phyloP scores from a whole-genome alignment of 1,140 invertebrate species.

The Platyscapa corneri region DNA sequence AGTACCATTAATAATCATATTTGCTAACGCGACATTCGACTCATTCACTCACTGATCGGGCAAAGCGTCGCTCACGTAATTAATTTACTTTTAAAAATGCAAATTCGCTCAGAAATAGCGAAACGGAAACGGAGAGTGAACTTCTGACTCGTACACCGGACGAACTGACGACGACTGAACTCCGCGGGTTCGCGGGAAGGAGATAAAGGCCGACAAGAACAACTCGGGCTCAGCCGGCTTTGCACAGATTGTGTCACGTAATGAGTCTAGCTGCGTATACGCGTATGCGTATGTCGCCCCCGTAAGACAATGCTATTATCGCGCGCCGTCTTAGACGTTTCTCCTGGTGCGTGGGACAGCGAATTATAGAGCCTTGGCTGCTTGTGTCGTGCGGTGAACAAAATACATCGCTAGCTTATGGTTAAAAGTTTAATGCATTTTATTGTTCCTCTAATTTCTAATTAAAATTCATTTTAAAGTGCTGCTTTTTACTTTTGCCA shows the following conservation, averaged over 20 bases:
- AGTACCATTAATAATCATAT: no score
- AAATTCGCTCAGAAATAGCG: background rate
- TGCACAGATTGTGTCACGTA: conserved; percentile 66
- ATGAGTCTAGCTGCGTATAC: conserved; percentile 57
- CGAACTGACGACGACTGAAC: conserved; percentile 67
- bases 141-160: conserved; percentile 48
- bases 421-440: no score
- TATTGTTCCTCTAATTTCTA: no score
- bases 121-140: background rate
- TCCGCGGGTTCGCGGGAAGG: background rate
- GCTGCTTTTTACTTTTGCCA: no score
- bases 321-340: background rate
- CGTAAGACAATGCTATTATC: conserved; percentile 69
- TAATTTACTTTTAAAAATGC: no score
- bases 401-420: no score
- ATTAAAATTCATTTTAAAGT: no score
- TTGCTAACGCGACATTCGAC: no score
- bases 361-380: background rate
- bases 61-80: background rate
- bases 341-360: conserved; percentile 27
- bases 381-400: background rate
- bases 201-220: conserved; percentile 41
- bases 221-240: conserved; percentile 25
- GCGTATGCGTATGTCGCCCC: background rate
- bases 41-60: background rate